Base-by-base conservation (phyloP, 2,113 vertebrate species). In the Leucopsar rothschildi region DNA sequence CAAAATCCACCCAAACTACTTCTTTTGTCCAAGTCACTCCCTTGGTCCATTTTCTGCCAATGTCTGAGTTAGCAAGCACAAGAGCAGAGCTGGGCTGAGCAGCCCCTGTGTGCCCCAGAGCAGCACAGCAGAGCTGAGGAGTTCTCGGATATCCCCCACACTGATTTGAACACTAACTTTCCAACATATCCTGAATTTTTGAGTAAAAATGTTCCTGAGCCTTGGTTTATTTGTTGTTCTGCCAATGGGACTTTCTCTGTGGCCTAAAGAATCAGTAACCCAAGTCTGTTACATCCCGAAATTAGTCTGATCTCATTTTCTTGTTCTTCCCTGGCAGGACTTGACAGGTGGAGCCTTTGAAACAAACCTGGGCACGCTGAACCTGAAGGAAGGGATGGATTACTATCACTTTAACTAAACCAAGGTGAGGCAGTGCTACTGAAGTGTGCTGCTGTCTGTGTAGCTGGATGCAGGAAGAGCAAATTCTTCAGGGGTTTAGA, bases 331-430 rank as follows among this genome's bases (percentile, higher is more conserved):
- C 29, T 29, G 2, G 1, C 85, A 99, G 99, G 99, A 99, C 96
- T 98, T 99, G 97, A 99, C 99, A 4, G 98, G 97, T 22, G 99
- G 99, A 3, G 97, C 93, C 4, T 98, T 99, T 89, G 99, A 99
- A 93, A 96, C 98, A 78, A 99, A 99, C 95, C 96, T 99, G 84
- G 95, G 72, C 59, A 98, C 76, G 1, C 97, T 98, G 89, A 91
- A 97, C 71, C 94, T 98, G 95, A 97, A 94, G 83, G 99, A 99
- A 94, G 99, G 99, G 95, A 15, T 2, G 35, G 98, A 99, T 96
- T 99, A 98, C 69, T 88, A 98, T 14, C 98, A 98, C 77, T 98
- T 98, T 6, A 98, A 96, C 97, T 98, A 68, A 24, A 28, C 1
- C 42, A 50, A 76, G 94, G 89, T 95, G 63, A 63, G 76, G 45